Conservation (phyloP, 2,888 invertebrate species). For the Ophioninae sp. region DNA sequence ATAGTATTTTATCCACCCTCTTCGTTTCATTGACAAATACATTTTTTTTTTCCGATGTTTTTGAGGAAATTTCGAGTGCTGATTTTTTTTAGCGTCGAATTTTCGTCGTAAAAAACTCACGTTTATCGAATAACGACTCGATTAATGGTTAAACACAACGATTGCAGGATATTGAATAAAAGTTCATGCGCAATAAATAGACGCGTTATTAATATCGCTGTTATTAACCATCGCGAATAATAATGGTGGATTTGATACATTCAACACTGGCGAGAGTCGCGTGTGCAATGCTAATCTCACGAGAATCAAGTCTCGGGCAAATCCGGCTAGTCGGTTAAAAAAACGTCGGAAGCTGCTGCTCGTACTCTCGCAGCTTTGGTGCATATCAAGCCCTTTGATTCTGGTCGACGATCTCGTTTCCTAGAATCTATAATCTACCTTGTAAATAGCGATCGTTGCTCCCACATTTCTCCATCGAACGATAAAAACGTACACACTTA, state of each 20-base stretch:
- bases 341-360: constrained; percentile 19
- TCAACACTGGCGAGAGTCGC: constrained; percentile 38
- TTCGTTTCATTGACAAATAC: neutral
- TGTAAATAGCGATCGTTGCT: constrained; percentile 41
- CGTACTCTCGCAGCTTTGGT: constrained; percentile 31
- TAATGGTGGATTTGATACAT: constrained; percentile 6
- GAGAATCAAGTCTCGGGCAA: constrained; percentile 50
- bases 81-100: neutral
- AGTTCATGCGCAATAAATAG: neutral
- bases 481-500: constrained; percentile 16
- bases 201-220: constrained; percentile 6
- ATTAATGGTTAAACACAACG: neutral
- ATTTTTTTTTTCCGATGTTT: neutral
- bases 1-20: neutral
- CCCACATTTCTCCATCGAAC: constrained; percentile 6
- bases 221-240: constrained; percentile 14
- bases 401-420: constrained; percentile 56
- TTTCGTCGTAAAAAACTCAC: neutral
- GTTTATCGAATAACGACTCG: neutral
- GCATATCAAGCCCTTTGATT: constrained; percentile 50
- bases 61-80: neutral
- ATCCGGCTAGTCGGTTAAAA: constrained; percentile 40
- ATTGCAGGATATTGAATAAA: neutral
- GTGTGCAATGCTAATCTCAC: constrained; percentile 56
- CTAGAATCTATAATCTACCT: constrained; percentile 53